These are phyloP conservation scores for Thymelicus sylvestris DNA, from an alignment of 2,888 invertebrate species.

Conservation along the genomic window DNA sequence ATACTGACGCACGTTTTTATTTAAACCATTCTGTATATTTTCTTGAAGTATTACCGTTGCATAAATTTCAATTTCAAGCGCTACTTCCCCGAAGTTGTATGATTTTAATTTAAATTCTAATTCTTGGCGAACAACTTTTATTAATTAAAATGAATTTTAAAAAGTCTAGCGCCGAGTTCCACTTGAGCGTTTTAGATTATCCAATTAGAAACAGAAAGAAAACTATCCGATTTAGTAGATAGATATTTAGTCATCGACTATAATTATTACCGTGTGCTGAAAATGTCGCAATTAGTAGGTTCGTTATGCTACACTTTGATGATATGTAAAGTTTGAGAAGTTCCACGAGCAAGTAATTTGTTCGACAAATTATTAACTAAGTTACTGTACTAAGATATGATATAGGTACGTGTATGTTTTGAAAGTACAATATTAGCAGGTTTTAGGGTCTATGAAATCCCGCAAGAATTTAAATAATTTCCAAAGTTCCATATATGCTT, in stretches of 20 bases:
- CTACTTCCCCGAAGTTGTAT: slow-evolving; percentile 22
- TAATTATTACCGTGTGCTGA: neutral
- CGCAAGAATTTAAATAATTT: slow-evolving; percentile 5
- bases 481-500: neutral
- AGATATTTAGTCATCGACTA: neutral
- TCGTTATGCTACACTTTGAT: neutral
- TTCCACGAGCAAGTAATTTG: neutral
- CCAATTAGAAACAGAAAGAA: slow-evolving; percentile 3
- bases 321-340: neutral
- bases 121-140: slow-evolving; percentile 33
- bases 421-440: no score
- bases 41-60: slow-evolving; percentile 11
- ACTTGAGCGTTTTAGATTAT: neutral
- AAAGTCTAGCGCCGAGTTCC: slow-evolving; percentile 9
- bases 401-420: no score
- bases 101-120: slow-evolving; percentile 36
- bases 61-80: slow-evolving; percentile 30
- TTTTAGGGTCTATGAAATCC: neutral
- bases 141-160: slow-evolving; percentile 34
- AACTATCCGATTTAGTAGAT: neutral
- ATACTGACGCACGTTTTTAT: no score
- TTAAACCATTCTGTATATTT: neutral
- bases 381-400: neutral
- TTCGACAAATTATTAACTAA: neutral
- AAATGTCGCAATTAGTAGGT: neutral